Percentiles rank a stretch among this genome's conserved stretches.
Evolutionary conservation across 2,888 invertebrate species (phyloP).

Genomic region (Acanthoscelides obtectus): DNA sequence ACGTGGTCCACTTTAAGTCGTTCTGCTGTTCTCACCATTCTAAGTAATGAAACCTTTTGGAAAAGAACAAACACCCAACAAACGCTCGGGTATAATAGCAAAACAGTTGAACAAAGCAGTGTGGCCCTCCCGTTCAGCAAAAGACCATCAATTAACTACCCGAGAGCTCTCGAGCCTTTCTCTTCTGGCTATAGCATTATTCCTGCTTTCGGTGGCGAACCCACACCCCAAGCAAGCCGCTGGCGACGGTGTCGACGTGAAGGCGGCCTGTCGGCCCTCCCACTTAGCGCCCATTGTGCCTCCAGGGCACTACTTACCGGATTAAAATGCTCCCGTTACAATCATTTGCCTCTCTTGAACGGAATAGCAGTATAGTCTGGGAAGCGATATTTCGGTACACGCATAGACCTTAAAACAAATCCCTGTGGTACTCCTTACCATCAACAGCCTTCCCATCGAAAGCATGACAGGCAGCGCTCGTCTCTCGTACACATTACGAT

Average conservation of each 20-base stretch:
- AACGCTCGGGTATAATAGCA: neutral
- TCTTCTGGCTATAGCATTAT: neutral
- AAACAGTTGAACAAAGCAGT: neutral
- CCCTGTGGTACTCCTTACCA: no score
- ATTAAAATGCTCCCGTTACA: neutral
- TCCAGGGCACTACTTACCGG: neutral
- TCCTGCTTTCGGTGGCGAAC: neutral
- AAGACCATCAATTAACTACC: neutral
- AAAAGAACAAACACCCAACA: neutral
- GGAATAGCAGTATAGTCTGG: neutral
- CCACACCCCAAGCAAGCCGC: neutral
- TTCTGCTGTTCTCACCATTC: no score
- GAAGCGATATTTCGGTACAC: constrained; percentile 2
- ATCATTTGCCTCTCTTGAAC: neutral
- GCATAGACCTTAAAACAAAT: no score
- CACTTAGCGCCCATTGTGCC: neutral
- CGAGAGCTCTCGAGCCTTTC: neutral
- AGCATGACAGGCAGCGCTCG: no score
- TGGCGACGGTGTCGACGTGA: neutral
- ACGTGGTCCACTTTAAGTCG: no score
- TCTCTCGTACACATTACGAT: no score
- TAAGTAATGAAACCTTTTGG: no score
- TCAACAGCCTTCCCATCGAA: no score
- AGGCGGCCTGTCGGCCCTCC: neutral
- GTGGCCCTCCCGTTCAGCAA: neutral